phyloP scores from a whole-genome alignment of 2,888 invertebrate genomes.

The Sepioteuthis lessoniana region DNA sequence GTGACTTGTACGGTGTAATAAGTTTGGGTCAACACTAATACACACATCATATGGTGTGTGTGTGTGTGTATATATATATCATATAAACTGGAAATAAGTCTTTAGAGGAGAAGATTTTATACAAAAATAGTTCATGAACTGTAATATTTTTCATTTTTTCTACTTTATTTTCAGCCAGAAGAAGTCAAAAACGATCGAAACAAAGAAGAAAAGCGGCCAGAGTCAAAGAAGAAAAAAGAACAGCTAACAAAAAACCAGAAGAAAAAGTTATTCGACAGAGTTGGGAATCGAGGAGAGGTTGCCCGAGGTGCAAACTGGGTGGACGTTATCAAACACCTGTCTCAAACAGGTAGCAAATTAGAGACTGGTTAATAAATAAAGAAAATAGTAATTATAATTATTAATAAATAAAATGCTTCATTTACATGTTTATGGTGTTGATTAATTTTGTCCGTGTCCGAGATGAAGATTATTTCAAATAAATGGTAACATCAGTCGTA shows the following conservation, averaged over 20 bases:
- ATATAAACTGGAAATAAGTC: too few relatives aligned
- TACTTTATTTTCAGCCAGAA: constrained; percentile 46
- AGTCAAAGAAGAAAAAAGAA: constrained; percentile 77
- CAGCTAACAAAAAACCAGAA: constrained; percentile 94
- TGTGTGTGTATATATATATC: too few relatives aligned
- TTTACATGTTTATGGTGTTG: neutral
- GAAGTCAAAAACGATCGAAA: constrained; percentile 72
- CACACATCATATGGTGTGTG: too few relatives aligned
- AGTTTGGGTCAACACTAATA: too few relatives aligned
- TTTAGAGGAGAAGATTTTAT: too few relatives aligned
- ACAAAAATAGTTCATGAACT: too few relatives aligned
- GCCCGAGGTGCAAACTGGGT: constrained; percentile 96
- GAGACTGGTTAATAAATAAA: neutral
- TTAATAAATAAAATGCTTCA: neutral
- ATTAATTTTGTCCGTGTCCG: too few relatives aligned
- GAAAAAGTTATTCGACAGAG: constrained; percentile 88
- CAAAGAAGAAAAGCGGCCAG: constrained; percentile 75
- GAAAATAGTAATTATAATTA: neutral
- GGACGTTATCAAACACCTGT: constrained; percentile 94
- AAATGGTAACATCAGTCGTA: too few relatives aligned
- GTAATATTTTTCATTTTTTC: neutral
- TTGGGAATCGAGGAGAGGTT: constrained; percentile 87
- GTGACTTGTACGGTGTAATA: too few relatives aligned
- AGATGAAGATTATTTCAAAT: too few relatives aligned
- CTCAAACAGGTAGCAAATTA: constrained; percentile 79